Evolutionary conservation across 2,113 vertebrate genomes (phyloP).

Genomic region (Balaeniceps rex): DNA sequence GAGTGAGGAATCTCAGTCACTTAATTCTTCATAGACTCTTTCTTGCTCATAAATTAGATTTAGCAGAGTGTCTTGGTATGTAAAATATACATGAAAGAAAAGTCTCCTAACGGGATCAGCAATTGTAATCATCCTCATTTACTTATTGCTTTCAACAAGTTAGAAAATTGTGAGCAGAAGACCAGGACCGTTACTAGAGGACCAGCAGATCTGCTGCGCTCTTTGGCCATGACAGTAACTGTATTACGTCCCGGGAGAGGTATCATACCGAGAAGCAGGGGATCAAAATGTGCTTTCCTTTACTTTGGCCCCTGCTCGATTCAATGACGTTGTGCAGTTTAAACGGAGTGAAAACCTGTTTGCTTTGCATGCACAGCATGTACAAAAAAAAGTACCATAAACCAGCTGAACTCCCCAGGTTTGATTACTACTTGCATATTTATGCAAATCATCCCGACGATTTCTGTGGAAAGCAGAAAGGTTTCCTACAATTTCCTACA

Average conservation of each 20-base stretch:
- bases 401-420: not conserved
- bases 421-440: not conserved
- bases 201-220: not conserved
- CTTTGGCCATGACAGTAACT: not conserved
- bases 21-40: not conserved
- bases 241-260: not conserved
- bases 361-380: not conserved
- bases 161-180: not conserved
- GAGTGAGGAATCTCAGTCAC: not conserved
- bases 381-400: not conserved
- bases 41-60: not conserved
- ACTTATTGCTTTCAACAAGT: not conserved
- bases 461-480: not conserved
- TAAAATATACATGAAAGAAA: constrained; percentile 16
- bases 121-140: not conserved
- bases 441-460: not conserved
- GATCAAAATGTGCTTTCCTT: not conserved
- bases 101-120: not conserved
- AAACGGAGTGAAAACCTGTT: not conserved
- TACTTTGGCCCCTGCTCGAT: not conserved
- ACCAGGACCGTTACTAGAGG: not conserved
- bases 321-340: not conserved
- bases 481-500: not conserved
- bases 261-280: not conserved
- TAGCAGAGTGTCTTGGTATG: not conserved